Base-by-base conservation (phyloP, 2,888 invertebrate genomes). In the Apodemia duryi region DNA sequence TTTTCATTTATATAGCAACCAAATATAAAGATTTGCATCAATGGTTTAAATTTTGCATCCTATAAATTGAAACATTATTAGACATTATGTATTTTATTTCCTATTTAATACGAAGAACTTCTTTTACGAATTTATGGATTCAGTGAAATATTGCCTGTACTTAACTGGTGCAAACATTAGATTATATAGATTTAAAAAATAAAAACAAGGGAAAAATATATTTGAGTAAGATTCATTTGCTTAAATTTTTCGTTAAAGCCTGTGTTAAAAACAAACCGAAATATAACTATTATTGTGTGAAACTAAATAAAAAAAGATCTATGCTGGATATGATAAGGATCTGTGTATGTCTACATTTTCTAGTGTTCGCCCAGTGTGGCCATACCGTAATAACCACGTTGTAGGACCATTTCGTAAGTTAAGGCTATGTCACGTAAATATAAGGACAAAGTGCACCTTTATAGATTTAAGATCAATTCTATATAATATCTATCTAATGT, bases 371-470 rank as follows among this genome's bases (percentile, higher is more conserved):
- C 32, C 29, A 63, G 54, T 67, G 35, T 65, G 61, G 63, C 64
- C 51, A 66, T 68, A 63, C 63, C 67, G 4, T 66, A 69, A 68
- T 68, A 71, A 69, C 74, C 68, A 70, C 72, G 64, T 69, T 67
- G 73, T 77, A 77, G 77, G 76, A 79, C 79, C 78, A 79, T 78
- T 46, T 72, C 64, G 66, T 75, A 74, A 72, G 65, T 49, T 67
- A 66, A 70, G 70, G 69, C 66, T 71, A 73, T 68, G 67, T 74
- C 76, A 79, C 75, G 66, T 75, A 75, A 62, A 66, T 69, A 65
- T 71, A 73, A 72, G 72, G 66, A 73, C 62, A 73, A 78, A 79
- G 75, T 77, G 79, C 81, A 81, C 80, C 77, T 75, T 75, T 74
- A 54, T 77, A 76, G 75, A 62, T 63, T 49, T 74, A 72, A 74